These are phyloP conservation scores for Melanotaenia trifasciata DNA, from an alignment of 2,797 vertebrate genomes.

Conservation along the genomic window DNA sequence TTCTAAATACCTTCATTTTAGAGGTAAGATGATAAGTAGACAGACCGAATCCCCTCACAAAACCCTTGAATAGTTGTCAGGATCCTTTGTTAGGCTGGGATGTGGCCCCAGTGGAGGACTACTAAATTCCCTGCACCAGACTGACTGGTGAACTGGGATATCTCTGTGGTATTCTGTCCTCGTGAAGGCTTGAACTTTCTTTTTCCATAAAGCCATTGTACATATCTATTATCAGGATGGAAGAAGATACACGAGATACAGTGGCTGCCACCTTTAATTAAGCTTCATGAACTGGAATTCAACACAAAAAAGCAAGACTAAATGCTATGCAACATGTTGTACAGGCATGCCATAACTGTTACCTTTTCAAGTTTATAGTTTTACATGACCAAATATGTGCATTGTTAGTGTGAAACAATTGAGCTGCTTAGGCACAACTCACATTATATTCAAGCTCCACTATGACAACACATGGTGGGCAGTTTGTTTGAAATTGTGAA, in stretches of 20 bases:
- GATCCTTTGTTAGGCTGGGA: slow-evolving; percentile 7
- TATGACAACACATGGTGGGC: not conserved
- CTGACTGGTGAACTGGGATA: not conserved
- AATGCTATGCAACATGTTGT: not conserved
- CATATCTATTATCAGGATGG: not conserved
- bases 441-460: not conserved
- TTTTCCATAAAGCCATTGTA: not conserved
- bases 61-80: slow-evolving; percentile 4
- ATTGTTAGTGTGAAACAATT: not conserved
- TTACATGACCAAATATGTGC: not conserved
- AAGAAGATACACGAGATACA: not conserved
- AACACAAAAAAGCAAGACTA: not conserved
- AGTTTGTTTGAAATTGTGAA: not conserved
- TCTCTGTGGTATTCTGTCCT: not conserved
- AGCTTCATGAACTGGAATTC: not conserved
- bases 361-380: not conserved
- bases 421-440: not conserved
- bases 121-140: not conserved
- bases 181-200: no score
- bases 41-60: not conserved
- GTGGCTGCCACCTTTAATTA: not conserved
- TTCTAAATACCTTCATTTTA: not conserved
- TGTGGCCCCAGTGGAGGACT: slow-evolving; percentile 11
- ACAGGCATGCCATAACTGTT: not conserved
- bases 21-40: not conserved